These are phyloP conservation scores for Asbolus verrucosus DNA, from an alignment of 1,140 invertebrate genomes.

Conservation along the genomic window DNA sequence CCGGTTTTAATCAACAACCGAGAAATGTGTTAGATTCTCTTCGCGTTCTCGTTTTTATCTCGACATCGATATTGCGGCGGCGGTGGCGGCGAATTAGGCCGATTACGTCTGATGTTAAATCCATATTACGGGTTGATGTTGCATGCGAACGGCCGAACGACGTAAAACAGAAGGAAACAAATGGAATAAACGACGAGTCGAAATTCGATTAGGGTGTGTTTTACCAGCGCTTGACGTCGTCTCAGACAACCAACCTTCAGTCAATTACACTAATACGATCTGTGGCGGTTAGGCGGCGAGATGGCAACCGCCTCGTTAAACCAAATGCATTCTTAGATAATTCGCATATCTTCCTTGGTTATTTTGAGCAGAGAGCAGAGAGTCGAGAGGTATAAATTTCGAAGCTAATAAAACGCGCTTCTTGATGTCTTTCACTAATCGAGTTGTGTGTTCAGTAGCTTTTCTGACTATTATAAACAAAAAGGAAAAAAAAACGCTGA, in stretches of 20 bases:
- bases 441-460: no score
- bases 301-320: constrained; percentile 24
- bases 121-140: constrained; percentile 19
- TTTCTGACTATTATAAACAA: no score
- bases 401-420: no score
- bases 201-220: constrained; percentile 58
- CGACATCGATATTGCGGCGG: constrained; percentile 3
- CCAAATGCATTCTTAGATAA: constrained; percentile 10
- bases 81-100: constrained; percentile 13
- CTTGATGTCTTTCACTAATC: no score
- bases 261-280: constrained; percentile 60
- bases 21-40: constrained; percentile 27
- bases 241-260: constrained; percentile 53
- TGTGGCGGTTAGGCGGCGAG: constrained; percentile 33
- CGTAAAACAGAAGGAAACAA: constrained; percentile 34
- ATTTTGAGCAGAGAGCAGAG: no score
- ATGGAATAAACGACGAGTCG: constrained; percentile 33
- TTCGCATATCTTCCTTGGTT: no score
- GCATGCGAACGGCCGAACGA: constrained; percentile 20
- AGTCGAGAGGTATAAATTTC: no score
- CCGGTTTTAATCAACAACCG: constrained; percentile 62
- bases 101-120: constrained; percentile 20
- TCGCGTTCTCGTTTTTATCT: constrained; percentile 1
- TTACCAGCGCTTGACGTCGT: constrained; percentile 55
- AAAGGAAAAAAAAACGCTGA: no score